These are phyloP conservation scores for Andrena haemorrhoa DNA, from an alignment of 2,888 invertebrate species.

Conservation along the genomic window DNA sequence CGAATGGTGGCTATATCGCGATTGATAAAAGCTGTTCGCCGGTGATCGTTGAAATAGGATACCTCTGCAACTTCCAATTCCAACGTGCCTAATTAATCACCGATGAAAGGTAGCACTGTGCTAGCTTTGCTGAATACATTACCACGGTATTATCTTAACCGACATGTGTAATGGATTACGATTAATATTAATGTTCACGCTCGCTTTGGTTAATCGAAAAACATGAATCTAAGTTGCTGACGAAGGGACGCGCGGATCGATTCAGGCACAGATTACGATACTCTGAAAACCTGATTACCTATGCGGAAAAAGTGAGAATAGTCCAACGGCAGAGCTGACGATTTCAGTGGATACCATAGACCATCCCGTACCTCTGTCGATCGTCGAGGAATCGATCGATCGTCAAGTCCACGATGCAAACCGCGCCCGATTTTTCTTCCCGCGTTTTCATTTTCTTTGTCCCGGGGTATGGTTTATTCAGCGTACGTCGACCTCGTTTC, in stretches of 20 bases:
- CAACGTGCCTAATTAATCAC: not conserved
- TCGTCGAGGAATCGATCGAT: slow-evolving; percentile 11
- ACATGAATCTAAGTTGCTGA: too few relatives aligned
- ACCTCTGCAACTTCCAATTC: not conserved
- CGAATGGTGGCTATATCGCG: not conserved
- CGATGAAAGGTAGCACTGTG: not conserved
- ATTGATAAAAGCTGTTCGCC: slow-evolving; percentile 1
- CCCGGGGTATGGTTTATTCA: slow-evolving; percentile 75
- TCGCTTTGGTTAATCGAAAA: too few relatives aligned
- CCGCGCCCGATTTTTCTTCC: slow-evolving; percentile 32
- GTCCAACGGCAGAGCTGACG: too few relatives aligned
- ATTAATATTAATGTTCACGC: too few relatives aligned
- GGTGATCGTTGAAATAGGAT: not conserved
- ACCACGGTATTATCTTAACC: too few relatives aligned
- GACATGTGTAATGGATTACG: too few relatives aligned
- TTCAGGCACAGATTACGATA: too few relatives aligned
- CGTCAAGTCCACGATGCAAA: slow-evolving; percentile 39
- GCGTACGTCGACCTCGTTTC: slow-evolving; percentile 76
- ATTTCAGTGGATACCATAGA: not conserved
- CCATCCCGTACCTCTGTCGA: not conserved
- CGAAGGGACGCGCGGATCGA: too few relatives aligned
- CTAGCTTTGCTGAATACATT: not conserved
- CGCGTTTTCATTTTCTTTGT: slow-evolving; percentile 70
- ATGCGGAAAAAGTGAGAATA: too few relatives aligned
- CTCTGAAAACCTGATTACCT: too few relatives aligned